A percentile compares a stretch with the other conserved stretches of the same genome.
Evolutionary conservation across 2,113 vertebrate species (phyloP).

Genomic region (Bufo bufo): DNA sequence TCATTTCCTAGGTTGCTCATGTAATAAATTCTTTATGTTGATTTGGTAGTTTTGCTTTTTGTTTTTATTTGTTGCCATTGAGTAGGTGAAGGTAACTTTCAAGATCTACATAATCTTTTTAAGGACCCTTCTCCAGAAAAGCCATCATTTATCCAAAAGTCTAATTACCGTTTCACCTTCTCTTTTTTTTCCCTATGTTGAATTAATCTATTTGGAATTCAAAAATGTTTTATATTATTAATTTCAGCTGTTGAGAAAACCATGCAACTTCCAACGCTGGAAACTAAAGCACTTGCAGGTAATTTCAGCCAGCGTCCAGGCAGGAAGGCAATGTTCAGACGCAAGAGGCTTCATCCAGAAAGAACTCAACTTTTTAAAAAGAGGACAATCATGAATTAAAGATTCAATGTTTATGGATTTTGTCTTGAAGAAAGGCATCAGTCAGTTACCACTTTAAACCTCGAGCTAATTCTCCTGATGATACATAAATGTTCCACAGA

Average conservation of each 20-base stretch:
- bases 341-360: constrained; percentile 31
- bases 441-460: constrained; percentile 19
- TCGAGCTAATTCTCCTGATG: background rate
- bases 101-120: background rate
- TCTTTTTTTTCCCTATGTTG: background rate
- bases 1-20: background rate
- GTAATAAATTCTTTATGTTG: background rate
- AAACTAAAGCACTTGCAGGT: constrained; percentile 62
- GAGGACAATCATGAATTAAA: constrained; percentile 39
- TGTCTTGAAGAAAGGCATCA: constrained; percentile 7
- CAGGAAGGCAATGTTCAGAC: constrained; percentile 19
- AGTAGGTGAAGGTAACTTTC: background rate
- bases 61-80: background rate
- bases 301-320: constrained; percentile 51
- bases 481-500: background rate
- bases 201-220: background rate
- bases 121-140: background rate
- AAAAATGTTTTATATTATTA: background rate
- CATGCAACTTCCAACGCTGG: constrained; percentile 62
- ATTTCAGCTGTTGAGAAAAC: constrained; percentile 66
- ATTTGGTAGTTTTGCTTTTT: background rate
- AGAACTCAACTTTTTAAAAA: constrained; percentile 37
- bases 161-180: background rate
- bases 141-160: background rate
- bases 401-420: constrained; percentile 25